These are phyloP conservation scores for Tapirus terrestris DNA, from an alignment of 2,113 vertebrate genomes.

Conservation along the genomic window DNA sequence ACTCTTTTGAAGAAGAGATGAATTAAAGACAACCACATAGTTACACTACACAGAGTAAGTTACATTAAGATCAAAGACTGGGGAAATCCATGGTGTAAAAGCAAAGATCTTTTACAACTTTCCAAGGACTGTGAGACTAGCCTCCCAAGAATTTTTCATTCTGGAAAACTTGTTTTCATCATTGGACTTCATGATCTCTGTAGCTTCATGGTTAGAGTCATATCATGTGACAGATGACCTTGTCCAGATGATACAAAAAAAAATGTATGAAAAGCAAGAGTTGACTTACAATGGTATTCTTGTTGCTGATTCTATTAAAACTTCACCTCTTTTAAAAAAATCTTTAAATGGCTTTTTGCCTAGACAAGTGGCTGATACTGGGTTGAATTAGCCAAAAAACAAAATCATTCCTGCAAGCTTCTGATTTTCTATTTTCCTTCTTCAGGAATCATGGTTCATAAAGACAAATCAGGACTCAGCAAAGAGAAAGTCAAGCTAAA, in stretches of 20 bases:
- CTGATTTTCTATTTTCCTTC: constrained; percentile 64
- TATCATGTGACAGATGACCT: constrained; percentile 62
- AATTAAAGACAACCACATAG: constrained; percentile 59
- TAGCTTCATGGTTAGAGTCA: neutral
- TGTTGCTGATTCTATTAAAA: constrained; percentile 68
- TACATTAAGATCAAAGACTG: constrained; percentile 55
- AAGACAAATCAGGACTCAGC: constrained; percentile 36
- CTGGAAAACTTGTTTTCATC: constrained; percentile 1
- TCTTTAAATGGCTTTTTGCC: constrained; percentile 70
- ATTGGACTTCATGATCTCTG: neutral
- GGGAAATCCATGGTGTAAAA: neutral
- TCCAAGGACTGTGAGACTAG: neutral
- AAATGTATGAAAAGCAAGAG: constrained; percentile 71
- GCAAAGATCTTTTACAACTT: constrained; percentile 51
- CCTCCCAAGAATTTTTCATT: neutral
- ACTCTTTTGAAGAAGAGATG: constrained; percentile 55
- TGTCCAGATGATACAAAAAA: constrained; percentile 65
- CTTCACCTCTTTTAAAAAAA: constrained; percentile 46
- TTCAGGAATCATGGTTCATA: constrained; percentile 31
- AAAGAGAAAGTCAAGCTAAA: constrained; percentile 35
- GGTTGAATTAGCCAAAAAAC: constrained; percentile 56
- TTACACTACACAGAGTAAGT: neutral
- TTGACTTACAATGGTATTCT: constrained; percentile 61
- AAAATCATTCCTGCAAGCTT: constrained; percentile 55
- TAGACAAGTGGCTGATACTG: constrained; percentile 24